Conservation (phyloP, 2,113 vertebrate genomes). For the Mystacornis crossleyi region DNA sequence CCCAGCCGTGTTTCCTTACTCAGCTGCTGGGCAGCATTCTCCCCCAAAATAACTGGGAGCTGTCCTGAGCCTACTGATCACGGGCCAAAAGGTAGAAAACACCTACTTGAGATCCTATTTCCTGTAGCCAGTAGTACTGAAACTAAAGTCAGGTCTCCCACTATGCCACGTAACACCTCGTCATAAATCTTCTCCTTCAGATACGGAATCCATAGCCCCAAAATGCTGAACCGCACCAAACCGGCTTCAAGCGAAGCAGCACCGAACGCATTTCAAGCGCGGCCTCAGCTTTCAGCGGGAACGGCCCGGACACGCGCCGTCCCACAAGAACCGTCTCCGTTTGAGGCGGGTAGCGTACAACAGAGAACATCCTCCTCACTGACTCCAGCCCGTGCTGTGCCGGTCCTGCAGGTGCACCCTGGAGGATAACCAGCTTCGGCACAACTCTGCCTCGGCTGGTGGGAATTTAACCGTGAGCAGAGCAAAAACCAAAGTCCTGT, state of each 20-base stretch:
- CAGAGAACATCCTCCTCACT: neutral
- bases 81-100: neutral
- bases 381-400: accelerated
- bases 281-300: neutral
- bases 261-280: accelerated
- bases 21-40: neutral
- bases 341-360: accelerated
- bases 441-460: neutral
- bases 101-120: neutral
- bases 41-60: neutral
- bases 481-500: accelerated
- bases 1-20: neutral
- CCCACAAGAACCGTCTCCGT: neutral
- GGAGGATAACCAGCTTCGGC: neutral
- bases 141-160: neutral
- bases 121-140: neutral
- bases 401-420: neutral
- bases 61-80: neutral
- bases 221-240: neutral
- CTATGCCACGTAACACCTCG: neutral
- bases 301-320: neutral
- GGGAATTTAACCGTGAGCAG: accelerated
- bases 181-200: neutral
- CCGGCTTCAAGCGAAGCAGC: neutral
- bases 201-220: neutral